A percentile compares a stretch with the other conserved stretches of the same genome.
Evolutionary conservation across 2,113 vertebrate genomes (phyloP).

Genomic region (Oriolus oriolus): DNA sequence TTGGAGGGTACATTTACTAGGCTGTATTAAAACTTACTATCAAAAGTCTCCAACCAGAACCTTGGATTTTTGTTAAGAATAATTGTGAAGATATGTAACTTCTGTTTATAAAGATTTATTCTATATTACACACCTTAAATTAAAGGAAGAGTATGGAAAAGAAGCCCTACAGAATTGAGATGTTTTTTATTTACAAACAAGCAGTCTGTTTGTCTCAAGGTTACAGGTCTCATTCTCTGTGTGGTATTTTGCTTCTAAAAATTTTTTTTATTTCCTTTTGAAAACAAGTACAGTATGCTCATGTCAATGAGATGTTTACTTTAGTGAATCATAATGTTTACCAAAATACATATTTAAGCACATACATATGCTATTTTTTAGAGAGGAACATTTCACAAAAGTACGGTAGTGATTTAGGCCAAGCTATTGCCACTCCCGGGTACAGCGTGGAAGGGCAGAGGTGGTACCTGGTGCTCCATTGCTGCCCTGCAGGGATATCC

Average conservation of each 20-base stretch:
- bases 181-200: background rate
- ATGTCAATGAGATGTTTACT: background rate
- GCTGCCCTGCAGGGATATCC: background rate
- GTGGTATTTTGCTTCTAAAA: background rate
- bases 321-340: background rate
- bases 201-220: background rate
- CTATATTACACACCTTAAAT: background rate
- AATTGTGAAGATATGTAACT: constrained; percentile 24
- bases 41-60: constrained; percentile 52
- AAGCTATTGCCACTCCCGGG: background rate
- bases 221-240: background rate
- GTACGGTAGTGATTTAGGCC: background rate
- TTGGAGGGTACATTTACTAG: constrained; percentile 33
- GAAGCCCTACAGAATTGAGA: background rate
- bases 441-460: background rate
- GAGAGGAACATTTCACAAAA: background rate
- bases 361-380: background rate
- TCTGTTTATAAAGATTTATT: background rate
- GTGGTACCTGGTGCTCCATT: background rate
- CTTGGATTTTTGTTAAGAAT: constrained; percentile 34
- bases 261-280: background rate
- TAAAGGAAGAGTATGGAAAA: background rate
- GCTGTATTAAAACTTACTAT: constrained; percentile 65
- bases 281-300: background rate
- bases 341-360: background rate